Evolutionary conservation across 1,140 invertebrate species (phyloP), one percentile per base, ranked within the genome.

Genomic region (Drosophila insularis): DNA sequence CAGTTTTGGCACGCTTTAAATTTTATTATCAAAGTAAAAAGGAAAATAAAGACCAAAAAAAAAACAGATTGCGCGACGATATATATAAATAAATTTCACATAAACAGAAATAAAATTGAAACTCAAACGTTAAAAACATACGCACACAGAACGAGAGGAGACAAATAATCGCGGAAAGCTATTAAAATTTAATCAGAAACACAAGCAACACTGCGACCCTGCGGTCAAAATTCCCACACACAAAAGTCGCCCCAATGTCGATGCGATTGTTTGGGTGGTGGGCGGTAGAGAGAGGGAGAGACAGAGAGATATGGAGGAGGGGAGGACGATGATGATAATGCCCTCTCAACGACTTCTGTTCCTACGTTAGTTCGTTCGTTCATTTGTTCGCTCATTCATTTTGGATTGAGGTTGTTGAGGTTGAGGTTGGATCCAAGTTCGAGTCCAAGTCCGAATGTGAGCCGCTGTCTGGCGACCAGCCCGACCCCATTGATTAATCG

Each of bases 141-240:
- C 53, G 68, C 27, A 63, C 53, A 66, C 27, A 80, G 63, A 62
- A 78, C 63, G 63, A 77, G 67, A 78, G 63, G 70, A 70, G 74
- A 74, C 66, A 87, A 80, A 86, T 81, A 87, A 87, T 82, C 84
- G 84, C 84, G 73, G 68, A 82, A 74, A 89, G 84, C 82, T 82
- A 82, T 87, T 87, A 87, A 87, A 82, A 84, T 87, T 87, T 87
- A 87, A 87, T 87, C 84, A 89, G 75, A 76, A 86, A 77, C 62
- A 80, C 76, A 80, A 78, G 76, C 43, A 50, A 50, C 43, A 50
- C 17, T 21, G 17, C 73, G 84, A 89, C 80, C 77, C 84, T 80
- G 84, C 84, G 84, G 84, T 87, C 84, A 87, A 78, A 87, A 87
- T 89, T 87, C 84, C 73, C 84, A 87, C 84, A 71, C 84, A 87